Evolutionary conservation across 2,797 vertebrate species (phyloP), one percentile per base, ranked within the genome.

Genomic region (Bovichtus diacanthus): DNA sequence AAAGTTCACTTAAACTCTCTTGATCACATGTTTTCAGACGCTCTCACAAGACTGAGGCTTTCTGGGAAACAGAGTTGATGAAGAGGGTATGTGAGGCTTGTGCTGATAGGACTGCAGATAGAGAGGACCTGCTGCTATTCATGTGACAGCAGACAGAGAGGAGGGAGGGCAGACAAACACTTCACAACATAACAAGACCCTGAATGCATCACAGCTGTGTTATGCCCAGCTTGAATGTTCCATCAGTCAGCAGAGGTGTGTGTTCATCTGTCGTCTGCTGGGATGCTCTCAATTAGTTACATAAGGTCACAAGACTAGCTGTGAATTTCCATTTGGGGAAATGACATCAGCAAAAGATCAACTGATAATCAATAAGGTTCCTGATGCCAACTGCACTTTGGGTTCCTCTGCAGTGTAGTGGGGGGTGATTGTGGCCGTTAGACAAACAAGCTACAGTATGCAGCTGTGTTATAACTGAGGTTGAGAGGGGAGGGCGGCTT

Each of bases 321-420:
- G 64, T 59, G 55, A 75, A 50, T 83, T 83, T 84, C 78, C 56
- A 70, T 46, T 83, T 41, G 25, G 56, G 49, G n/a, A 63, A 61
- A 67, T 70, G 43, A 83, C 80, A 87, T 82, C 60, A 86, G 70
- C 62, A 66, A 71, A 80, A 66, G 59, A 86, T 74, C 56, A 73
- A 55, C 39, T 64, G 60, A 54, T 80, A 61, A 78, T 87, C 76
- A 69, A 80, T 86, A 62, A 47, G 1, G 41, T 19, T 31, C 50
- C 36, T 60, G 61, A 67, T 46, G 49, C 69, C 58, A 56, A 29
- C 25, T 27, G 43, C 46, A 56, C 15, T 53, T 3, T 31, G 46
- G 27, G 41, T 6, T 62, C 53, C 19, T 65, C 56, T 67, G 53
- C 43, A 29, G 38, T 59, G 51, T n/a, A n/a, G n/a, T n/a, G 6